phyloP scores from a whole-genome alignment of 2,888 invertebrate genomes.

The Holacanthella duospinosa region DNA sequence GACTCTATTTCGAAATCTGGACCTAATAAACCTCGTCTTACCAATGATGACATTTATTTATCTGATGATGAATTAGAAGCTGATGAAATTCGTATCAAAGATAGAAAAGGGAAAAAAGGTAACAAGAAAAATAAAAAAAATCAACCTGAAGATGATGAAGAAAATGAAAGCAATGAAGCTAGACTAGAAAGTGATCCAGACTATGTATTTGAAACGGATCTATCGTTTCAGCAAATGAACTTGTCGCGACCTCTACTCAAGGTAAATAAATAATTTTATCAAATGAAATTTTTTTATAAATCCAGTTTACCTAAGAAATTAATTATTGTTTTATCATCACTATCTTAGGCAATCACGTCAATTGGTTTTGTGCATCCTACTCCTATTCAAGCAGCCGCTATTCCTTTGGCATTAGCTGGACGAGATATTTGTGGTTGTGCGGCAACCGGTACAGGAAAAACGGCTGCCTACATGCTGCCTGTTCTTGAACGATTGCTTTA shows the following conservation, averaged over 20 bases:
- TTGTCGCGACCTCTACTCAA: conserved; percentile 85
- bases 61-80: conserved; percentile 68
- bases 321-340: no score
- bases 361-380: conserved; percentile 90
- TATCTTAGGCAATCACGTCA: conserved; percentile 60
- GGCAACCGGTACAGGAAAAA: conserved; percentile 96
- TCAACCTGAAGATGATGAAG: conserved; percentile 27
- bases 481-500: conserved; percentile 86
- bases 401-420: conserved; percentile 84
- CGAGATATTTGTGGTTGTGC: conserved; percentile 97
- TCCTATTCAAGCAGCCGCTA: conserved; percentile 89
- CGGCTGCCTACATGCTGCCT: conserved; percentile 96
- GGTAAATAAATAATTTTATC: conserved; percentile 40
- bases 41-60: conserved; percentile 54
- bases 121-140: no score
- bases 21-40: conserved; percentile 9
- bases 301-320: no score
- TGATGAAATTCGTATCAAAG: conserved; percentile 49
- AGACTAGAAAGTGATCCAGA: conserved; percentile 57
- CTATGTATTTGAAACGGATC: conserved; percentile 48
- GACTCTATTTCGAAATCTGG: no score
- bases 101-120: conserved; percentile 48
- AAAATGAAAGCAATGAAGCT: conserved; percentile 35
- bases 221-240: conserved; percentile 88
- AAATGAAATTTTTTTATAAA: neutral